These are phyloP conservation scores for Sinosuthora webbiana DNA, from an alignment of 2,113 vertebrate genomes.

Conservation along the genomic window DNA sequence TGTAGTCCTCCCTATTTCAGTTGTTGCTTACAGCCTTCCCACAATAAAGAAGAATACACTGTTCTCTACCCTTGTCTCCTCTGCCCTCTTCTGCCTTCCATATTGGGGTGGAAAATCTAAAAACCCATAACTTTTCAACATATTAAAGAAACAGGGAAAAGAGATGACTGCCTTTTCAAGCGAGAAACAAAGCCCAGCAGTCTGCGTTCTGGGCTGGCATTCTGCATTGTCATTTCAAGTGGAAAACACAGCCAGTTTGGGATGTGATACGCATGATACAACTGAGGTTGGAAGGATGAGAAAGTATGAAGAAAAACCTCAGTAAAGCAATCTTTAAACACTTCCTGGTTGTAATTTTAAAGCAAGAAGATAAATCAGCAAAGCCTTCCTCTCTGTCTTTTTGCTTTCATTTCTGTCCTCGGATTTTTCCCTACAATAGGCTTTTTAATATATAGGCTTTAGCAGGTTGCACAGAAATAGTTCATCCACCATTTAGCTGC, in stretches of 20 bases:
- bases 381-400: neutral
- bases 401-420: neutral
- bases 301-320: neutral
- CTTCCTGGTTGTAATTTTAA: neutral
- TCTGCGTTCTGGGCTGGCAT: neutral
- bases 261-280: neutral
- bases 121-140: neutral
- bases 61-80: neutral
- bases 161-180: neutral
- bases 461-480: neutral
- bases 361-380: neutral
- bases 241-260: neutral
- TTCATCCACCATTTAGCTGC: neutral
- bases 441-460: neutral
- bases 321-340: neutral
- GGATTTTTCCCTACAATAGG: neutral
- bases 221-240: neutral
- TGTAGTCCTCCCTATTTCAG: neutral
- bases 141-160: neutral
- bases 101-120: neutral
- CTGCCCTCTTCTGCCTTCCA: neutral
- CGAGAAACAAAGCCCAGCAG: neutral
- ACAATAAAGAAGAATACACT: neutral
- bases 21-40: neutral
- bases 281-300: neutral